A percentile compares a stretch with the other conserved stretches of the same genome.
Conservation (phyloP, 1,140 invertebrate genomes). For the Leptinotarsa texana region DNA sequence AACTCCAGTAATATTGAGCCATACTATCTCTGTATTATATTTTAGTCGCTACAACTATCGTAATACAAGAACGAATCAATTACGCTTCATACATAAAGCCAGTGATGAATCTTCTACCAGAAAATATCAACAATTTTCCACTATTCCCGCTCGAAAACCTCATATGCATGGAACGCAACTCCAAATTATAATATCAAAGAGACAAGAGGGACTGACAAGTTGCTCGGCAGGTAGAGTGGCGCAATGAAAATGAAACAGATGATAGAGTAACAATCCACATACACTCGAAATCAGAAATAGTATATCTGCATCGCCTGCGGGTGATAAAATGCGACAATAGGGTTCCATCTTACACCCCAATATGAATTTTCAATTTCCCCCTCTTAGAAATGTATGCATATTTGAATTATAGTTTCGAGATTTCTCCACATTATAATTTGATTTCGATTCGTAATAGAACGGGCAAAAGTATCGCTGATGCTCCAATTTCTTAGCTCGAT, state of each 20-base stretch:
- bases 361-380: conserved; percentile 21
- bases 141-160: too few species aligned
- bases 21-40: too few species aligned
- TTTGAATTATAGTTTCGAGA: conserved; percentile 14
- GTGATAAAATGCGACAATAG: conserved; percentile 33
- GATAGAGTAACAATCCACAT: conserved; percentile 29
- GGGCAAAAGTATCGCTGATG: background rate
- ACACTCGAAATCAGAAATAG: conserved; percentile 32
- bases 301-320: conserved; percentile 35
- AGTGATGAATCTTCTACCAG: too few species aligned
- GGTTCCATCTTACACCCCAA: conserved; percentile 23
- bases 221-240: conserved; percentile 19
- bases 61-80: too few species aligned
- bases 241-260: conserved; percentile 23
- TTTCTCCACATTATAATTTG: background rate
- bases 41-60: too few species aligned
- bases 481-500: background rate
- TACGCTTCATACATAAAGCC: too few species aligned
- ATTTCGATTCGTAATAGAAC: background rate
- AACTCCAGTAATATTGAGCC: too few species aligned
- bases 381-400: conserved; percentile 18
- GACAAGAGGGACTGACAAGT: conserved; percentile 26
- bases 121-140: too few species aligned
- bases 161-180: background rate
- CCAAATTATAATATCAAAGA: conserved; percentile 33